Conservation (phyloP, 2,888 invertebrate species). For the Parascotia fuliginaria region DNA sequence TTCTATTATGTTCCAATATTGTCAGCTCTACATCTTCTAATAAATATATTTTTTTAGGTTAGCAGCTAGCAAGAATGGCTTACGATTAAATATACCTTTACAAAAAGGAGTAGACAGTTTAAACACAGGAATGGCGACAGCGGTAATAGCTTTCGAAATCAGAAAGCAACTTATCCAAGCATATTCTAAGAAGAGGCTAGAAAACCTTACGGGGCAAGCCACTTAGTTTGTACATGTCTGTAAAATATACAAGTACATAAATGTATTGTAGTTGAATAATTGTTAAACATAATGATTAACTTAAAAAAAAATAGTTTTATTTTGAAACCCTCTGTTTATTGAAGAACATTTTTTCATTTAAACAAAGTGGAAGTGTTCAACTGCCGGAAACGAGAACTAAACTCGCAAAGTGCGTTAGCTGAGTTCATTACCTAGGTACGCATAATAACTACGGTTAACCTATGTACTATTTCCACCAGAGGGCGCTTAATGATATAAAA, state of each 20-base stretch:
- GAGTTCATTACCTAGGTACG: too few species aligned
- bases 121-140: conserved; percentile 93
- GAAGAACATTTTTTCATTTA: too few species aligned
- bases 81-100: conserved; percentile 92
- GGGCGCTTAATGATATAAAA: too few species aligned
- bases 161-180: conserved; percentile 86
- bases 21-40: too few species aligned
- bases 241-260: not conserved
- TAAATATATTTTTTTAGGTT: conserved; percentile 66
- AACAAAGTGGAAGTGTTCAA: too few species aligned
- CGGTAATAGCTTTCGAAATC: conserved; percentile 94
- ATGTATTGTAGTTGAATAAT: not conserved
- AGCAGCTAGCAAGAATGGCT: conserved; percentile 84
- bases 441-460: too few species aligned
- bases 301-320: not conserved
- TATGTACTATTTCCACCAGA: too few species aligned
- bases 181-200: conserved; percentile 58
- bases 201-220: conserved; percentile 44
- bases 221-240: conserved; percentile 29
- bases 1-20: too few species aligned
- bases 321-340: too few species aligned
- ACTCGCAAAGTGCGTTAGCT: too few species aligned
- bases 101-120: conserved; percentile 92
- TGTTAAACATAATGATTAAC: not conserved
- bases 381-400: too few species aligned